A percentile compares a stretch with the other conserved stretches of the same genome.
Evolutionary conservation across 2,888 invertebrate species (phyloP).

Genomic region (Drosophila picticornis): DNA sequence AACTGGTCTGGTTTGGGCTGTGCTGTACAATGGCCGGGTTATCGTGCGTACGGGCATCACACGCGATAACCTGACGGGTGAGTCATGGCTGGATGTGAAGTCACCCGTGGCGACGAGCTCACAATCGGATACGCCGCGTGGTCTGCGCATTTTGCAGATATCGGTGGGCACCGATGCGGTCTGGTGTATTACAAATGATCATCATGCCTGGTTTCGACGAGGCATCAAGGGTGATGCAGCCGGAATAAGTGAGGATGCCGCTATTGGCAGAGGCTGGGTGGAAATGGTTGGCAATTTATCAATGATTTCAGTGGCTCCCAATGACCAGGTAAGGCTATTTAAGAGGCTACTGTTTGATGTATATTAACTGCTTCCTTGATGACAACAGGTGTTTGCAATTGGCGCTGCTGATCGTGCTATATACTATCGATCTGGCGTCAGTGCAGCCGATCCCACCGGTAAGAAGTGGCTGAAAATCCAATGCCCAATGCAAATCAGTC

Average conservation of each 20-base stretch:
- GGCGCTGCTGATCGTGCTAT: constrained; percentile 93
- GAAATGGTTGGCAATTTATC: constrained; percentile 95
- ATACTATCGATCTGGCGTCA: constrained; percentile 92
- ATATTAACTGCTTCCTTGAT: too few relatives aligned
- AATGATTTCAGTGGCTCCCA: constrained; percentile 92
- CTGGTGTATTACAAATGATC: constrained; percentile 92
- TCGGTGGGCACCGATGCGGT: constrained; percentile 93
- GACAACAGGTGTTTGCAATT: constrained; percentile 89
- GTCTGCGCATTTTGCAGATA: constrained; percentile 90
- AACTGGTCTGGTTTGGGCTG: constrained; percentile 94
- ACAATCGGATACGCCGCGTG: constrained; percentile 81
- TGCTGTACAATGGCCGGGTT: constrained; percentile 93
- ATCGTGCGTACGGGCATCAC: constrained; percentile 94
- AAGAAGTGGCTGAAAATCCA: constrained; percentile 94
- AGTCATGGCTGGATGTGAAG: constrained; percentile 92
- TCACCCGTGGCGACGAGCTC: constrained; percentile 87
- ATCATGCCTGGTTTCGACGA: constrained; percentile 95
- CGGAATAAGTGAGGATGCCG: constrained; percentile 90
- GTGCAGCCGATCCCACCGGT: constrained; percentile 91
- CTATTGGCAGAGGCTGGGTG: constrained; percentile 94
- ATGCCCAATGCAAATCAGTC: constrained; percentile 92
- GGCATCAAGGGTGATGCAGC: constrained; percentile 89
- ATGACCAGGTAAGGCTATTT: constrained; percentile 90
- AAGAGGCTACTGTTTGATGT: too few relatives aligned
- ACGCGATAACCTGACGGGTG: constrained; percentile 88